These are phyloP conservation scores for Brachionus rubens DNA, from an alignment of 1,140 invertebrate species.

Conservation along the genomic window DNA sequence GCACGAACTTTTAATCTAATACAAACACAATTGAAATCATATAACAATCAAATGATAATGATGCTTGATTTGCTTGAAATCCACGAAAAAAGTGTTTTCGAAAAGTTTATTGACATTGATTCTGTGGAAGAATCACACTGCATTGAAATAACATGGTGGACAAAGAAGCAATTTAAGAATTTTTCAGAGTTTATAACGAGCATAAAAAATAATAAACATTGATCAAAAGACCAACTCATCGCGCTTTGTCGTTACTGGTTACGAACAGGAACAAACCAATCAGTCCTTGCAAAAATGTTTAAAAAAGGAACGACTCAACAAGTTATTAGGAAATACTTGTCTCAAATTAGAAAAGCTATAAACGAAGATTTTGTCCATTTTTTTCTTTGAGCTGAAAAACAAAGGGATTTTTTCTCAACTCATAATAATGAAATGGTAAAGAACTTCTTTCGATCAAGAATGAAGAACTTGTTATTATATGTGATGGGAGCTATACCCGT, in stretches of 20 bases:
- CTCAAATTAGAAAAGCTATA: conserved; percentile 24
- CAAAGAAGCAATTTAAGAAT: neutral
- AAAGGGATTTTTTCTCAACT: neutral
- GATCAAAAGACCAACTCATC: conserved; percentile 19
- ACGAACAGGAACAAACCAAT: conserved; percentile 1
- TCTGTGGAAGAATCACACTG: neutral
- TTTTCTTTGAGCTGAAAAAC: conserved; percentile 2
- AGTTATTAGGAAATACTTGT: neutral
- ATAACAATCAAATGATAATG: neutral
- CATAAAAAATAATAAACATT: neutral
- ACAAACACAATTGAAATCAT: neutral
- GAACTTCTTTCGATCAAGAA: neutral
- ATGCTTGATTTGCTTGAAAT: conserved; percentile 2
- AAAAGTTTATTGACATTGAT: neutral
- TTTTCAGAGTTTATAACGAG: neutral
- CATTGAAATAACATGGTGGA: neutral
- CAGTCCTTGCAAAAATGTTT: neutral
- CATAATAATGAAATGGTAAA: conserved; percentile 21
- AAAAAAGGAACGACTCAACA: neutral
- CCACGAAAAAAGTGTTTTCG: neutral
- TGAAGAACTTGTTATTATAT: neutral
- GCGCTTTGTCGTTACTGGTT: conserved; percentile 10
- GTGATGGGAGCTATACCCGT: neutral
- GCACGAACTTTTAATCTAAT: neutral
- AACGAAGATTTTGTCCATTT: conserved; percentile 1